Evolutionary conservation across 2,797 vertebrate genomes (phyloP).

Genomic region (Sorex maritimensis): DNA sequence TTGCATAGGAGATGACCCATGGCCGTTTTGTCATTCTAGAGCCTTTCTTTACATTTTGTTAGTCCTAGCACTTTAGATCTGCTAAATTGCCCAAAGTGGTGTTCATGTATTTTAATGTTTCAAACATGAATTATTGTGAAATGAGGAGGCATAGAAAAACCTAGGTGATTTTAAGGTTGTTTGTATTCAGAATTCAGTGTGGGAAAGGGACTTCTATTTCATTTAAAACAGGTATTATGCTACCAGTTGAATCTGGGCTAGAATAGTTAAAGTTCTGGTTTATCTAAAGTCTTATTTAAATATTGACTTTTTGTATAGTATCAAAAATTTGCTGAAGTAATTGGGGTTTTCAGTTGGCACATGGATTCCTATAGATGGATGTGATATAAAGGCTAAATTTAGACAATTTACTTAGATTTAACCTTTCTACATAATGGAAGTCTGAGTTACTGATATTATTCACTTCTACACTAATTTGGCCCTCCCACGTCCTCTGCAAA

Average conservation of each 20-base stretch:
- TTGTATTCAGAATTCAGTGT: neutral
- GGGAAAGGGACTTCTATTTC: neutral
- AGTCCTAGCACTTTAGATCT: conserved; percentile 35
- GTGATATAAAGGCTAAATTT: too few relatives aligned
- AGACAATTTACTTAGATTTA: too few relatives aligned
- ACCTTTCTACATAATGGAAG: too few relatives aligned
- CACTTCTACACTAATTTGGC: too few relatives aligned
- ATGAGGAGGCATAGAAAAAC: conserved; percentile 37
- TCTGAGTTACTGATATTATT: too few relatives aligned
- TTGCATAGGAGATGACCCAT: neutral
- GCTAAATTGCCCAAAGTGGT: conserved; percentile 30
- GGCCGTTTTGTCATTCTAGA: conserved; percentile 39
- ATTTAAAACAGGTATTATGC: conserved; percentile 94
- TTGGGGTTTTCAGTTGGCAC: too few relatives aligned
- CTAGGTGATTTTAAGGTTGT: neutral
- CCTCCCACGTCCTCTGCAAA: too few relatives aligned
- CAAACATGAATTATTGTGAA: conserved; percentile 11
- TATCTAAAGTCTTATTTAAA: too few relatives aligned
- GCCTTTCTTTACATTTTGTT: conserved; percentile 39
- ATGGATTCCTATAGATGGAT: too few relatives aligned
- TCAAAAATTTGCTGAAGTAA: too few relatives aligned
- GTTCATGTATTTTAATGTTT: conserved; percentile 49
- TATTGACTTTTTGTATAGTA: too few relatives aligned
- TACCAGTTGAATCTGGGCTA: conserved; percentile 76
- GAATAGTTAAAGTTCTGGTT: too few relatives aligned